Percentiles rank a stretch among this genome's conserved stretches.
phyloP scores from a whole-genome alignment of 1,140 invertebrate species.

The Calliopsis andreniformis region DNA sequence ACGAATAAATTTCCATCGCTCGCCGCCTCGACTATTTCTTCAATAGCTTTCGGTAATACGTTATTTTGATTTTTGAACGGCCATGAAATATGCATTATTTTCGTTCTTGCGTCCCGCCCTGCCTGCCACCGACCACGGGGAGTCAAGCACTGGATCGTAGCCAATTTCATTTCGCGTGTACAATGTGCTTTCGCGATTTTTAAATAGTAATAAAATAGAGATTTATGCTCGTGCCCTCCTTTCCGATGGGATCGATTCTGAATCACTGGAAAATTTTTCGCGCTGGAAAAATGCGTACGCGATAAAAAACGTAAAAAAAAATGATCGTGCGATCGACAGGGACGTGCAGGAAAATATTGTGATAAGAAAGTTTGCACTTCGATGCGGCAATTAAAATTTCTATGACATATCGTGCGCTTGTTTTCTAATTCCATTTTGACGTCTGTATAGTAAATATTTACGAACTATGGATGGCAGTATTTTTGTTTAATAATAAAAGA shows the following conservation, averaged over 20 bases:
- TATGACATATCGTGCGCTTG: background rate
- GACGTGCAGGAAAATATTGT: background rate
- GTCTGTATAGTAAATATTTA: too few relatives aligned
- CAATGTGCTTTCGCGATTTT: constrained; percentile 36
- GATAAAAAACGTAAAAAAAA: background rate
- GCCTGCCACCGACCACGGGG: background rate
- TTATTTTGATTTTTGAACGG: constrained; percentile 31
- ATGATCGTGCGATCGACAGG: too few relatives aligned
- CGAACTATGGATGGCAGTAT: too few relatives aligned
- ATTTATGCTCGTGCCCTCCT: constrained; percentile 6
- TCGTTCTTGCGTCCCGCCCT: background rate
- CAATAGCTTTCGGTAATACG: background rate
- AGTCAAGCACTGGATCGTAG: constrained; percentile 14
- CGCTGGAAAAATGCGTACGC: background rate
- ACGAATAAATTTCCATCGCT: constrained; percentile 5
- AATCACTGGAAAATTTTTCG: constrained; percentile 7
- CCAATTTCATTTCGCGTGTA: constrained; percentile 50
- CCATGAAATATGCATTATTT: constrained; percentile 37
- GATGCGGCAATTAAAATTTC: background rate
- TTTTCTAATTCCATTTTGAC: too few relatives aligned
- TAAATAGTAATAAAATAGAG: constrained; percentile 30
- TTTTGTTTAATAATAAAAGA: too few relatives aligned
- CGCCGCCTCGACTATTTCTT: constrained; percentile 17
- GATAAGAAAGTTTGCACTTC: background rate
- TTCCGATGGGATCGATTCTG: background rate